Evolutionary conservation across 2,888 invertebrate genomes (phyloP).

Genomic region (Keiferia lycopersicella): DNA sequence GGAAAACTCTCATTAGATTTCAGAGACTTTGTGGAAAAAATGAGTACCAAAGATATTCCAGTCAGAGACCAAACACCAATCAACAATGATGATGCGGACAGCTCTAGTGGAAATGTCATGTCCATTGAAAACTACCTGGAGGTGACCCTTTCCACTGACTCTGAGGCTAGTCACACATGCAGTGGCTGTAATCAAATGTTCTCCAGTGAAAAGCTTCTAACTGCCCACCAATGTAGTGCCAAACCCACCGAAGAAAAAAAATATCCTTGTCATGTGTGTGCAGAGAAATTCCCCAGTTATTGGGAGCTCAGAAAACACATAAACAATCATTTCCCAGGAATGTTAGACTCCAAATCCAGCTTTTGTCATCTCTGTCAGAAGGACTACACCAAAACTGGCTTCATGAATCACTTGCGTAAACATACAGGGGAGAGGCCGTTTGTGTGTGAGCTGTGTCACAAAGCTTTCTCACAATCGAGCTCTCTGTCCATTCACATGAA

Average conservation of each 20-base stretch:
- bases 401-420: slow-evolving; percentile 78
- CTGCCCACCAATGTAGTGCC: slow-evolving; percentile 70
- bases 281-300: slow-evolving; percentile 76
- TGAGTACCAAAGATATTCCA: slow-evolving; percentile 68
- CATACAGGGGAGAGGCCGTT: slow-evolving; percentile 78
- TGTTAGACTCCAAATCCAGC: slow-evolving; percentile 78
- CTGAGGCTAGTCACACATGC: slow-evolving; percentile 77
- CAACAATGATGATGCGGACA: slow-evolving; percentile 70
- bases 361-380: slow-evolving; percentile 80
- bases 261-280: slow-evolving; percentile 77
- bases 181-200: slow-evolving; percentile 78
- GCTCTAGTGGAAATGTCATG: slow-evolving; percentile 76
- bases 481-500: slow-evolving; percentile 80
- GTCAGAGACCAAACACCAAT: slow-evolving; percentile 61
- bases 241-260: slow-evolving; percentile 75
- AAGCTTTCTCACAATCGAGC: slow-evolving; percentile 78
- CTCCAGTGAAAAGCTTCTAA: slow-evolving; percentile 68
- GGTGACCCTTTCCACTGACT: slow-evolving; percentile 76
- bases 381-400: slow-evolving; percentile 78
- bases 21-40: slow-evolving; percentile 68
- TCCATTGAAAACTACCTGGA: slow-evolving; percentile 79
- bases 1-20: slow-evolving; percentile 67
- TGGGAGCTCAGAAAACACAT: slow-evolving; percentile 78
- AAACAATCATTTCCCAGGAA: slow-evolving; percentile 76
- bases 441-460: slow-evolving; percentile 78